phyloP scores from a whole-genome alignment of 2,888 invertebrate genomes.

The Zaprionus lineosus region DNA sequence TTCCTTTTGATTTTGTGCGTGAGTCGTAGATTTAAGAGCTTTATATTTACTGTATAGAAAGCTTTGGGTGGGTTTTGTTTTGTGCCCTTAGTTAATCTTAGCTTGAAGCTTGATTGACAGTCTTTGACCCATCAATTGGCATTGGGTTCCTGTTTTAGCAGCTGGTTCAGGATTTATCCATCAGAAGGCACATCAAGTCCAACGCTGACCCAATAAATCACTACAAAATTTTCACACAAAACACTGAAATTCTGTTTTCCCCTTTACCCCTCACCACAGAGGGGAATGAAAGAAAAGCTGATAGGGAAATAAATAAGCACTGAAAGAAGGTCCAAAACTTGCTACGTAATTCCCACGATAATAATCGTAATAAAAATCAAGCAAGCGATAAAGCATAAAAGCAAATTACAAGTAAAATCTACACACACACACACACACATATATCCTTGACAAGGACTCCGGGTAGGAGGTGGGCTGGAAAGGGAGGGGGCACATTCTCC shows the following conservation, averaged over 20 bases:
- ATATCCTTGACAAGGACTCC: too few relatives aligned
- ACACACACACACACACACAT: constrained; percentile 31
- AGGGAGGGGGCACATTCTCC: constrained; percentile 17
- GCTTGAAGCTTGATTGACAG: constrained; percentile 21
- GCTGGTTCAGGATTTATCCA: too few relatives aligned
- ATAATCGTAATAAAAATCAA: constrained; percentile 75
- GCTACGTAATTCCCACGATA: constrained; percentile 71
- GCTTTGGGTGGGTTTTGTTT: not conserved
- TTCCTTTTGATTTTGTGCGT: constrained; percentile 44
- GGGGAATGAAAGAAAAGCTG: not conserved
- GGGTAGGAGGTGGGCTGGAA: too few relatives aligned
- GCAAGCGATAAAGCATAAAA: constrained; percentile 75
- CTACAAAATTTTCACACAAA: constrained; percentile 50
- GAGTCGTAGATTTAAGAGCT: constrained; percentile 51
- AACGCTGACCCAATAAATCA: constrained; percentile 64
- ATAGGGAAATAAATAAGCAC: not conserved
- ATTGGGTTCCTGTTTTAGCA: constrained; percentile 32
- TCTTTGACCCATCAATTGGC: constrained; percentile 31
- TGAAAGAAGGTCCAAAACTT: constrained; percentile 40
- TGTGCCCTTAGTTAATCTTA: constrained; percentile 27
- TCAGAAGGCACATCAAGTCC: constrained; percentile 6
- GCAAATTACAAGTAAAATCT: constrained; percentile 66
- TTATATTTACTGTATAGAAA: constrained; percentile 13
- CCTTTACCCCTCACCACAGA: too few relatives aligned
- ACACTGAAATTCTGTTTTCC: constrained; percentile 22